phyloP scores from a whole-genome alignment of 2,888 invertebrate species.

The Drymonia ruficornis region DNA sequence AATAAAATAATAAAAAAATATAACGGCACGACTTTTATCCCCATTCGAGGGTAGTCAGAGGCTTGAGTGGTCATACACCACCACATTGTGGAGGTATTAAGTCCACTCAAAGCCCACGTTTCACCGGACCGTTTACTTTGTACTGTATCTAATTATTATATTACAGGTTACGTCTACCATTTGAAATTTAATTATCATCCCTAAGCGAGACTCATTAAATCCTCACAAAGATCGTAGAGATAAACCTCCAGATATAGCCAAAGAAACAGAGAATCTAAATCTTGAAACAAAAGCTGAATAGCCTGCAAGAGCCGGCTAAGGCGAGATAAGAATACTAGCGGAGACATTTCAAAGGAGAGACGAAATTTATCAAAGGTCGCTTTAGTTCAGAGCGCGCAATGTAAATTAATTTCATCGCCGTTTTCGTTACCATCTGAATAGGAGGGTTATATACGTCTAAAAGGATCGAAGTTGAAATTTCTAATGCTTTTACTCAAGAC shows the following conservation, averaged over 20 bases:
- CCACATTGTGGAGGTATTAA: too few relatives aligned
- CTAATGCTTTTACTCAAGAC: conserved; percentile 46
- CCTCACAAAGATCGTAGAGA: conserved; percentile 18
- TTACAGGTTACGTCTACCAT: background rate
- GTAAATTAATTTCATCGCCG: conserved; percentile 75
- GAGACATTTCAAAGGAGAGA: conserved; percentile 47
- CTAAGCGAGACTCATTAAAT: conserved; percentile 13
- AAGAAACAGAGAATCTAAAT: conserved; percentile 58
- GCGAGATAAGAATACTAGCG: conserved; percentile 61
- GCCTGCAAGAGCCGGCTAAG: conserved; percentile 51
- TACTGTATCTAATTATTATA: background rate
- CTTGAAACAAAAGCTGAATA: conserved; percentile 63
- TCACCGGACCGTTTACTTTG: too few relatives aligned
- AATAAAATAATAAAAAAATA: too few relatives aligned
- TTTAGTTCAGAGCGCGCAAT: conserved; percentile 63
- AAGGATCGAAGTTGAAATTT: conserved; percentile 58
- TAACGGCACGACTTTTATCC: too few relatives aligned
- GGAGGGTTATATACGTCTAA: conserved; percentile 38
- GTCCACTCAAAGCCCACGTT: too few relatives aligned
- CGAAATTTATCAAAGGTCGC: conserved; percentile 66
- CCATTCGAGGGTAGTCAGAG: too few relatives aligned
- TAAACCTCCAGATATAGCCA: conserved; percentile 52
- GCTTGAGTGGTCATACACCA: too few relatives aligned
- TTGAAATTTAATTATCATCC: background rate
- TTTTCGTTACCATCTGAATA: conserved; percentile 70